Conservation (phyloP, 2,888 invertebrate genomes). For the Serripes groenlandicus region DNA sequence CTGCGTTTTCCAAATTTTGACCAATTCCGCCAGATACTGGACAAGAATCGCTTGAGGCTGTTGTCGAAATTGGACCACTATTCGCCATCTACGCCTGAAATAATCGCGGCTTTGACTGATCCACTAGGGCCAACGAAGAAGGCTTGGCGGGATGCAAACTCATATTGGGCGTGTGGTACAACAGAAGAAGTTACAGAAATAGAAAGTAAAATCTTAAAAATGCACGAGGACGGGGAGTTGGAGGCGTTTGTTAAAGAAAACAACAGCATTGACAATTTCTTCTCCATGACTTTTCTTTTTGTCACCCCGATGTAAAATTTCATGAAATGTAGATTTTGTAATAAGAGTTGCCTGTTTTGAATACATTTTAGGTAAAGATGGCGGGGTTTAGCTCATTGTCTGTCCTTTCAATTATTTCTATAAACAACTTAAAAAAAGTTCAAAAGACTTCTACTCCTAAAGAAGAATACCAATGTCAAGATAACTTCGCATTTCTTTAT, state of each 20-base stretch:
- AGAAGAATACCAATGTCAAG: too few relatives aligned
- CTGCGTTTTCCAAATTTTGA: neutral
- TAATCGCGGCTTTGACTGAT: neutral
- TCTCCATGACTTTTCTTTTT: neutral
- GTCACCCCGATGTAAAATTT: neutral
- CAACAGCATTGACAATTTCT: neutral
- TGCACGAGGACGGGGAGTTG: conserved; percentile 20
- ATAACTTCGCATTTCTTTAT: too few relatives aligned
- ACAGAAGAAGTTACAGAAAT: conserved; percentile 28
- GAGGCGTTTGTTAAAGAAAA: conserved; percentile 33
- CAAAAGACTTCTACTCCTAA: too few relatives aligned
- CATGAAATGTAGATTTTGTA: too few relatives aligned
- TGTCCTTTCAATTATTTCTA: too few relatives aligned
- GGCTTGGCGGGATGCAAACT: conserved; percentile 40
- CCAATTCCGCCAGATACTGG: neutral
- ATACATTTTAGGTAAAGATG: too few relatives aligned
- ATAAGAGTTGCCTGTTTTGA: too few relatives aligned
- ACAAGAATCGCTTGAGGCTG: neutral
- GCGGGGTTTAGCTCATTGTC: too few relatives aligned
- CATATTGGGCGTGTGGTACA: conserved; percentile 39
- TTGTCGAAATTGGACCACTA: neutral
- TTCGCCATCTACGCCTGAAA: neutral
- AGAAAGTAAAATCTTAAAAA: conserved; percentile 20
- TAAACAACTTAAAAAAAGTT: too few relatives aligned
- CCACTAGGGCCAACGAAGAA: conserved; percentile 33